Evolutionary conservation across 2,888 invertebrate genomes (phyloP).

Genomic region (Platynereis dumerilii): DNA sequence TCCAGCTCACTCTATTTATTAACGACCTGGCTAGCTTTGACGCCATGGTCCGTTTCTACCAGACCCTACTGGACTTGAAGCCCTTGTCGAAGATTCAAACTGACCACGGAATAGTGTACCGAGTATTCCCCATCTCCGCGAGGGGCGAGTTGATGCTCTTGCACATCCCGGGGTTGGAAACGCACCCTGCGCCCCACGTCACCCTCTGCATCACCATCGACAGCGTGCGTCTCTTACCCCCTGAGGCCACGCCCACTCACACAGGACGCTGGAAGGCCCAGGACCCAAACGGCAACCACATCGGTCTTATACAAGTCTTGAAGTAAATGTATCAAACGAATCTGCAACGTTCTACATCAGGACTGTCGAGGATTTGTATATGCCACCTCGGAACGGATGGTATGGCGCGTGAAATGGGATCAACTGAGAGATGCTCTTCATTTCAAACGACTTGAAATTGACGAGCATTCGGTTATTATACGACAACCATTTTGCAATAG

Average conservation of each 20-base stretch:
- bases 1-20: conserved; percentile 8
- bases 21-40: neutral
- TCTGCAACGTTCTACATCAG: too few relatives aligned
- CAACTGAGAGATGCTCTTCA: too few relatives aligned
- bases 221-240: neutral
- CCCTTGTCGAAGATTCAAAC: neutral
- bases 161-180: conserved; percentile 7
- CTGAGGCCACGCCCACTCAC: neutral
- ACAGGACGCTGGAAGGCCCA: neutral
- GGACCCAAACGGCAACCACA: conserved; percentile 2
- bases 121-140: conserved; percentile 10
- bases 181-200: neutral
- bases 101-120: neutral
- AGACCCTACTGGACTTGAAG: neutral
- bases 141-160: conserved; percentile 15
- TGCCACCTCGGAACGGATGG: too few relatives aligned
- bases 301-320: neutral
- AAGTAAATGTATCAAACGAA: neutral
- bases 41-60: conserved; percentile 13
- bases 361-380: too few relatives aligned
- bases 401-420: too few relatives aligned
- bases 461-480: too few relatives aligned
- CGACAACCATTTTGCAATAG: too few relatives aligned
- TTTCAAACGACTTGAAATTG: too few relatives aligned
- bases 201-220: neutral